These are phyloP conservation scores for Chionis minor DNA, from an alignment of 2,113 vertebrate genomes.

Conservation along the genomic window DNA sequence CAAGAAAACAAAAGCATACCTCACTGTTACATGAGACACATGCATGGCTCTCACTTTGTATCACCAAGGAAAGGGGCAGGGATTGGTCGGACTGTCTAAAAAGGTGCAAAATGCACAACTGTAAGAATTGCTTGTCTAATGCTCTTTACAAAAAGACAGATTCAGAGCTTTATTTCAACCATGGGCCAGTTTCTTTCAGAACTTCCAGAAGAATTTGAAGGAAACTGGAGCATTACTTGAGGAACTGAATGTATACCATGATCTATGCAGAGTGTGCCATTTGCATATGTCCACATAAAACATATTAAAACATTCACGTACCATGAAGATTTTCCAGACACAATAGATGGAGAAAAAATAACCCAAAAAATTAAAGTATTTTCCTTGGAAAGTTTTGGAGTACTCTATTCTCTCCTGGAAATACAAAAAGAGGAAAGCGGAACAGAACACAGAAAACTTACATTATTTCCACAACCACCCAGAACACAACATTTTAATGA, in stretches of 20 bases:
- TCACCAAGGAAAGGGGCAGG: background rate
- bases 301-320: slow-evolving; percentile 64
- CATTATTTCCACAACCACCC: background rate
- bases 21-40: background rate
- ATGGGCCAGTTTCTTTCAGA: background rate
- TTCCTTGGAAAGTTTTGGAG: slow-evolving; percentile 97
- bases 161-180: background rate
- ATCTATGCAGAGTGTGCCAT: background rate
- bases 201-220: background rate
- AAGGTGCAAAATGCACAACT: background rate
- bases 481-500: background rate
- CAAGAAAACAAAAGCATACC: background rate
- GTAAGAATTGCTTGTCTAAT: background rate
- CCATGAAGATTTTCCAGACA: slow-evolving; percentile 99
- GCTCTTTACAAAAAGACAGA: background rate
- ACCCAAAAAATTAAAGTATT: slow-evolving; percentile 97
- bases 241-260: background rate
- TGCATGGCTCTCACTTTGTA: background rate
- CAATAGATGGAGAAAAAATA: slow-evolving; percentile 99
- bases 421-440: background rate
- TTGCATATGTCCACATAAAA: background rate
- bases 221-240: background rate
- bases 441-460: background rate
- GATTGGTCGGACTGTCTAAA: background rate
- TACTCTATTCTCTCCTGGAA: slow-evolving; percentile 96